Evolutionary conservation across 2,797 vertebrate genomes (phyloP).

Genomic region (Hoplostethus mediterraneus): DNA sequence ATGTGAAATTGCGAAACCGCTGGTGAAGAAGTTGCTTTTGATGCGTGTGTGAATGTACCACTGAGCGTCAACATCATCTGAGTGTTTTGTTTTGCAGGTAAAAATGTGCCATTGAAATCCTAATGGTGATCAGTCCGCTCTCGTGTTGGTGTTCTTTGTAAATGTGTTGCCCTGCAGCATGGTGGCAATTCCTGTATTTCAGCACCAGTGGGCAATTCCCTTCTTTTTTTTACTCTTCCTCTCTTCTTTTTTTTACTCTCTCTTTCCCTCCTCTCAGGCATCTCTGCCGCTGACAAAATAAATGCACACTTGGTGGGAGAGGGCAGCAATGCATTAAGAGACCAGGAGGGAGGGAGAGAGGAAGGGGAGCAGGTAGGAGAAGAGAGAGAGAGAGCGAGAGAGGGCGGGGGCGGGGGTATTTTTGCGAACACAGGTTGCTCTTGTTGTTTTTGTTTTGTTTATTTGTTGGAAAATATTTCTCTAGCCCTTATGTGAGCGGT

Average conservation of each 20-base stretch:
- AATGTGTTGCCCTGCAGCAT: constrained; percentile 45
- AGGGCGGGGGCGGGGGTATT: constrained; percentile 12
- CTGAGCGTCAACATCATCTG: constrained; percentile 2
- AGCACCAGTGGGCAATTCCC: constrained; percentile 58
- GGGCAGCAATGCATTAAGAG: constrained; percentile 57
- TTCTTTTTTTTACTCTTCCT: neutral
- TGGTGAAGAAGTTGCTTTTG: constrained; percentile 28
- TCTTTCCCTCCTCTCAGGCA: neutral
- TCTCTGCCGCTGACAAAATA: constrained; percentile 43
- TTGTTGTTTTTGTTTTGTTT: constrained; percentile 7
- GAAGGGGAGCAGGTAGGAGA: neutral
- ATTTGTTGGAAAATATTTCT: constrained; percentile 39
- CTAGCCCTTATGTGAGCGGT: constrained; percentile 45
- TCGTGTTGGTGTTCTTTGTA: constrained; percentile 41
- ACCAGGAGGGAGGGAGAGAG: constrained; percentile 5
- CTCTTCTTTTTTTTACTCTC: neutral
- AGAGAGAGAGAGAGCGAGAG: constrained; percentile 22
- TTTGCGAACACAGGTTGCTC: constrained; percentile 45
- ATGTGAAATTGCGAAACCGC: constrained; percentile 34
- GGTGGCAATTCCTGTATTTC: constrained; percentile 56
- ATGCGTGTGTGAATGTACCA: constrained; percentile 22
- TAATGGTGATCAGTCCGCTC: constrained; percentile 47
- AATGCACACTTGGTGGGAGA: constrained; percentile 46
- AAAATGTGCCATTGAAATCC: constrained; percentile 42
- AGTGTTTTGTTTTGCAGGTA: constrained; percentile 61